Conservation (phyloP, 2,797 vertebrate genomes). For the Diceros bicornis region DNA sequence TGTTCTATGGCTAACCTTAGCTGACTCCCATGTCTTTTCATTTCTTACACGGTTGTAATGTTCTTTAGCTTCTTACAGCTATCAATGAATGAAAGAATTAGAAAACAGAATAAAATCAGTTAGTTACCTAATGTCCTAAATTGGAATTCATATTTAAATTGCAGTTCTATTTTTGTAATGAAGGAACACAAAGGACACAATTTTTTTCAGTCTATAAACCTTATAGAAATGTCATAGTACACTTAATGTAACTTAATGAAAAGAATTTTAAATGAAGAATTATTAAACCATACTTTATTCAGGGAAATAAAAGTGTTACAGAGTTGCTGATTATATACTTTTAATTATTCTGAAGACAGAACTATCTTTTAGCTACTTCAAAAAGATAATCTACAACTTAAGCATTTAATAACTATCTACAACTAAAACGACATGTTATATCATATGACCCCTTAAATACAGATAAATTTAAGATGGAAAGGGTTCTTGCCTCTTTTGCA, state of each 20-base stretch:
- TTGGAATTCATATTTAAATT: constrained; percentile 68
- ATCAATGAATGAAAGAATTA: constrained; percentile 67
- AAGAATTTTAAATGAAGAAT: constrained; percentile 24
- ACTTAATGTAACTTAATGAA: constrained; percentile 1
- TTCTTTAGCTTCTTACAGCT: not conserved
- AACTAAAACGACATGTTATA: not conserved
- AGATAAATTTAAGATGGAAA: not conserved
- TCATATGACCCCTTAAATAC: not conserved
- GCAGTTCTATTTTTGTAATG: constrained; percentile 46
- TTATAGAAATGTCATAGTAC: not conserved
- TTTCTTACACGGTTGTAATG: constrained; percentile 12
- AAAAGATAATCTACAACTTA: not conserved
- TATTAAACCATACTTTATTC: constrained; percentile 9
- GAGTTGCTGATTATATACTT: not conserved
- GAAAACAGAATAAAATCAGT: constrained; percentile 44
- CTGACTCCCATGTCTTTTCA: constrained; percentile 42
- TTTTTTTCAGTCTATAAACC: not conserved
- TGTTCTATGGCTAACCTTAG: constrained; percentile 12
- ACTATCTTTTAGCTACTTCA: not conserved
- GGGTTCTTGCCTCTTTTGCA: not conserved
- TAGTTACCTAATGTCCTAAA: constrained; percentile 60
- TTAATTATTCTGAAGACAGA: constrained; percentile 14
- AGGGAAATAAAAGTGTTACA: not conserved
- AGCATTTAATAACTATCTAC: not conserved
- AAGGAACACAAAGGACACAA: not conserved